Evolutionary conservation across 1,140 invertebrate species (phyloP).

Genomic region (Protaetia brevitarsis): DNA sequence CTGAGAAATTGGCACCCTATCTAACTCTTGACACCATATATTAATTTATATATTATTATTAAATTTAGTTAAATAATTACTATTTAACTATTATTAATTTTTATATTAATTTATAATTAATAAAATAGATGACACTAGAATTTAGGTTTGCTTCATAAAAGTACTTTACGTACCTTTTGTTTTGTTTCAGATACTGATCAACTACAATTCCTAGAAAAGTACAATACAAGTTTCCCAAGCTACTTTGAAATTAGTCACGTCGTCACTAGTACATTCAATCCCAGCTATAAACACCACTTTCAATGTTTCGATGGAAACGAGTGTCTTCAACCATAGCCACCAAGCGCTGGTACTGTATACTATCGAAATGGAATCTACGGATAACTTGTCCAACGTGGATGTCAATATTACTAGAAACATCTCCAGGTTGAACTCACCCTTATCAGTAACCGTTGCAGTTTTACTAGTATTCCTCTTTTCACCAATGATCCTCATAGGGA

Average conservation of each 20-base stretch:
- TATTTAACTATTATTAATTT: too few species aligned
- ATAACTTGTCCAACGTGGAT: slow-evolving; percentile 35
- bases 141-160: too few species aligned
- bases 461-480: slow-evolving; percentile 57
- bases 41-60: too few species aligned
- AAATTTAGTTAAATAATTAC: too few species aligned
- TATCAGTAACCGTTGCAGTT: slow-evolving; percentile 52
- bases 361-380: slow-evolving; percentile 30
- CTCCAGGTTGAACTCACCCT: slow-evolving; percentile 44
- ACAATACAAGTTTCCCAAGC: too few species aligned
- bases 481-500: slow-evolving; percentile 57
- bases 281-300: slow-evolving; percentile 14
- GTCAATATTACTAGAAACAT: slow-evolving; percentile 38
- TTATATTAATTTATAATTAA: too few species aligned
- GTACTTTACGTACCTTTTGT: too few species aligned
- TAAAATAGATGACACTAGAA: too few species aligned
- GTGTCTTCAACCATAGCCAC: slow-evolving; percentile 38
- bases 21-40: too few species aligned
- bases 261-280: not conserved
- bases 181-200: too few species aligned
- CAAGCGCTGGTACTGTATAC: slow-evolving; percentile 36
- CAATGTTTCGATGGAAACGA: slow-evolving; percentile 39
- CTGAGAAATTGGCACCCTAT: too few species aligned
- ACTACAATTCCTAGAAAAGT: too few species aligned
- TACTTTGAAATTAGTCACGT: slow-evolving; percentile 6